Percentiles rank a stretch among this genome's conserved stretches.
These are phyloP conservation scores for Mastomys coucha DNA, from an alignment of 2,113 vertebrate genomes.

Conservation along the genomic window DNA sequence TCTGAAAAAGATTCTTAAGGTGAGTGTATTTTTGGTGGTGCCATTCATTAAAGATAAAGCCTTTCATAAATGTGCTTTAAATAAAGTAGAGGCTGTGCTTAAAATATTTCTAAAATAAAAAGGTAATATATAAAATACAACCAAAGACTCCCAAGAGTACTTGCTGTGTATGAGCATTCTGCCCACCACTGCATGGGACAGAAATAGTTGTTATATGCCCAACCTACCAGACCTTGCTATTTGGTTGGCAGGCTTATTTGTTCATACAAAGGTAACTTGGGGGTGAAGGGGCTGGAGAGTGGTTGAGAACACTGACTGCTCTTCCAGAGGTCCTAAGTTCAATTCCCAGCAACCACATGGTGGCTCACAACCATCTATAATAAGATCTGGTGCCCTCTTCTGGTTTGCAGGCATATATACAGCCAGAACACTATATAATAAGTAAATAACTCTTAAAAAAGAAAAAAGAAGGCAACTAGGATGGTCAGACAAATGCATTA, in stretches of 20 bases:
- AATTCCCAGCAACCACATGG: too few species aligned
- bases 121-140: not conserved
- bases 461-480: not conserved
- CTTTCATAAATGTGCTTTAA: not conserved
- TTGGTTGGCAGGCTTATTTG: not conserved
- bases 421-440: too few species aligned
- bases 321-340: too few species aligned
- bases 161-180: not conserved
- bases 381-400: too few species aligned
- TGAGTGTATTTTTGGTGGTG: not conserved
- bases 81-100: not conserved
- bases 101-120: not conserved
- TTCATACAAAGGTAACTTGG: not conserved
- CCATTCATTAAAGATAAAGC: not conserved
- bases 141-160: not conserved
- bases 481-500: not conserved
- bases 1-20: slow-evolving; percentile 51
- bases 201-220: not conserved
- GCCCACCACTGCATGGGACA: too few species aligned
- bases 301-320: too few species aligned
- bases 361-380: too few species aligned
- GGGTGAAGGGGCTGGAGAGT: too few species aligned
- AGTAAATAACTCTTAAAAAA: too few species aligned
- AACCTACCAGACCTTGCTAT: not conserved
- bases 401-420: too few species aligned